Base-by-base conservation (phyloP, 2,797 vertebrate species). In the Coracias cyanogaster region DNA sequence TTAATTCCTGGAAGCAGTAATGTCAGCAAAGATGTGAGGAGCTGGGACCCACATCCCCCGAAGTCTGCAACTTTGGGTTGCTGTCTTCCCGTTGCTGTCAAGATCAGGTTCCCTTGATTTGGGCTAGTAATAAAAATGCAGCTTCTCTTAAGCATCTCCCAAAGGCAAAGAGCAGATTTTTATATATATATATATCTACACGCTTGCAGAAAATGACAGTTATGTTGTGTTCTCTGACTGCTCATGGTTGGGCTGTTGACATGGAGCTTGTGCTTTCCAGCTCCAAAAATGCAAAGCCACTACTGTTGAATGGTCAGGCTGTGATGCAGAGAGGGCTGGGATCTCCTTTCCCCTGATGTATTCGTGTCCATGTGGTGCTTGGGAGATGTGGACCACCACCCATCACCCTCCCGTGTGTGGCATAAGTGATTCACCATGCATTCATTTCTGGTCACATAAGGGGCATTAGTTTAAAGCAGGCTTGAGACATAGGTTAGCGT, bases 381-480 rank as follows among this genome's bases (percentile, higher is more conserved):
- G 3, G n/a, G 67, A 85, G 78, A 22, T 5, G 0, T 5, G 51
- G 76, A 33, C 74, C 46, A 33, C 71, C 0, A 2, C 74, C 94
- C 39, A 28, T 85, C 58, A 28, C 22, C 58, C 64, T 12, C 20
- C 86, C 72, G 83, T 72, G 93, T 95, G 96, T 94, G 96, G 93
- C 62, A 15, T 65, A 48, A 89, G 69, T 72, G 86, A 97, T 97
- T 95, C 90, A 96, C 79, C 92, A 89, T 69, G 92, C 95, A 72
- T 96, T 97, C 93, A 89, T 66, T 93, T 94, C 90, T 93, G 94
- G 84, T 95, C 95, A 81, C 94, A 83, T 91, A 66, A 93, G 54
- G 76, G 82, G 11, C 91, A 66, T 90, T 70, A 65, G 65, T 95
- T 89, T 92, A 90, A 95, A 92, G 71, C 46, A 85, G 81, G 43